These are phyloP conservation scores for Trematomus bernacchii DNA, from an alignment of 2,797 vertebrate species.

Conservation along the genomic window DNA sequence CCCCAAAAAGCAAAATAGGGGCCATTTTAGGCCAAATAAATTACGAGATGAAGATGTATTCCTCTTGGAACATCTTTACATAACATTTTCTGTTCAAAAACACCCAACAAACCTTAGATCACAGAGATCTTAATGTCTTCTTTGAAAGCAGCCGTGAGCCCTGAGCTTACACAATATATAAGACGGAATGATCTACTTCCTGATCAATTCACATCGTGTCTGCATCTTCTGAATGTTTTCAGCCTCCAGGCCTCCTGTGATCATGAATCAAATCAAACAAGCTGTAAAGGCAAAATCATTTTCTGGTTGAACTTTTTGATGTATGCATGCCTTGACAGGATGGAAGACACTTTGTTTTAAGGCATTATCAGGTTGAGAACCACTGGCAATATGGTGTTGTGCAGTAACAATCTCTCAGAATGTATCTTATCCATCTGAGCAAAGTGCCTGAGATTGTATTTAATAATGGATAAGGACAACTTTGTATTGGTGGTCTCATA, in stretches of 20 bases:
- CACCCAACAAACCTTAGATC: background rate
- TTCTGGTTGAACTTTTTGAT: constrained; percentile 29
- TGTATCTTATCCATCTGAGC: background rate
- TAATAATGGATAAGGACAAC: background rate
- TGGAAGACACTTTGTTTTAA: constrained; percentile 22
- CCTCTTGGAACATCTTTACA: background rate
- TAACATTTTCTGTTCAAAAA: background rate
- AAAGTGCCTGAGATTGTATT: background rate
- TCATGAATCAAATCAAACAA: constrained; percentile 42
- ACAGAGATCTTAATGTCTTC: too few relatives aligned
- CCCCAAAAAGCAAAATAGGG: too few relatives aligned
- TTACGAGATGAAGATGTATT: background rate
- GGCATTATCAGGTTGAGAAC: background rate
- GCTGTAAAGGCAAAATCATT: constrained; percentile 42
- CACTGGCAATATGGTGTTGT: background rate
- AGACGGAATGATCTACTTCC: background rate
- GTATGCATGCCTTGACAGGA: constrained; percentile 6
- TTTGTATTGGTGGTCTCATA: background rate
- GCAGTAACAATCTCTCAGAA: background rate
- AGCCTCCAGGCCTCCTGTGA: constrained; percentile 14
- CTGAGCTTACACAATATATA: background rate
- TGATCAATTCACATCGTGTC: constrained; percentile 20
- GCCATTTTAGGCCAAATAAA: background rate
- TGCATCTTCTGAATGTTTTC: constrained; percentile 8
- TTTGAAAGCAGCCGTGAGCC: background rate